Percentiles rank a stretch among this genome's conserved stretches.
Evolutionary conservation across 2,797 vertebrate genomes (phyloP).

Genomic region (Acanthornis magna): DNA sequence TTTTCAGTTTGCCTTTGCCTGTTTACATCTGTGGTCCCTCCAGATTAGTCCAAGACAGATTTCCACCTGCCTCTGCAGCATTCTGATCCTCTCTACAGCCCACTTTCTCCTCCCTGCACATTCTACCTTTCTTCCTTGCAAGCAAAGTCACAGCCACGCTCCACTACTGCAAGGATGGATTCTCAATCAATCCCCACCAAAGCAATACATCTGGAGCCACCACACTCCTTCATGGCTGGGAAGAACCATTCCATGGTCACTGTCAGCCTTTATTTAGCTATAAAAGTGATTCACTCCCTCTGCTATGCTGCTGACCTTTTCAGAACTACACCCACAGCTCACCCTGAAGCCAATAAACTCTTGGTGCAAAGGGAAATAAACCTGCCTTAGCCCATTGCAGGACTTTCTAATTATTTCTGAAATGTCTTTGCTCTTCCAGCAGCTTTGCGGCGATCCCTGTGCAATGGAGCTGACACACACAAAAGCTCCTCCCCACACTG

Average conservation of each 20-base stretch:
- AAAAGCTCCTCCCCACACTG: not conserved
- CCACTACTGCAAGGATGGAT: not conserved
- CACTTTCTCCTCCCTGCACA: not conserved
- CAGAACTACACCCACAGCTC: constrained; percentile 45
- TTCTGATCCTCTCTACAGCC: not conserved
- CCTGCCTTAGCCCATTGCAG: not conserved
- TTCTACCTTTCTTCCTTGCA: not conserved
- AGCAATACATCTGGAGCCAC: not conserved
- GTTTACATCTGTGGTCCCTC: not conserved
- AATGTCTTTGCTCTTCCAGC: not conserved
- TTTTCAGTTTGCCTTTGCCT: not conserved
- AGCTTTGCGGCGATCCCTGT: not conserved
- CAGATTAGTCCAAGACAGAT: not conserved
- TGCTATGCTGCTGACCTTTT: constrained; percentile 32
- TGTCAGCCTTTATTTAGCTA: constrained; percentile 26
- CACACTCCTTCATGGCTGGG: not conserved
- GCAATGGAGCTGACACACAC: not conserved
- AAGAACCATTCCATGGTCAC: not conserved
- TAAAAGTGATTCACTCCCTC: constrained; percentile 38
- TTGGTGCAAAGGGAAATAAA: constrained; percentile 6
- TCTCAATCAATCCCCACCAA: not conserved
- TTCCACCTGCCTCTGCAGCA: not conserved
- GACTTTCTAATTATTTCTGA: constrained; percentile 5
- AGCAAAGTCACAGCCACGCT: not conserved
- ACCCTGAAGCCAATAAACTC: constrained; percentile 15